These are phyloP conservation scores for Pimephales promelas DNA, from an alignment of 2,113 vertebrate genomes.

Conservation along the genomic window DNA sequence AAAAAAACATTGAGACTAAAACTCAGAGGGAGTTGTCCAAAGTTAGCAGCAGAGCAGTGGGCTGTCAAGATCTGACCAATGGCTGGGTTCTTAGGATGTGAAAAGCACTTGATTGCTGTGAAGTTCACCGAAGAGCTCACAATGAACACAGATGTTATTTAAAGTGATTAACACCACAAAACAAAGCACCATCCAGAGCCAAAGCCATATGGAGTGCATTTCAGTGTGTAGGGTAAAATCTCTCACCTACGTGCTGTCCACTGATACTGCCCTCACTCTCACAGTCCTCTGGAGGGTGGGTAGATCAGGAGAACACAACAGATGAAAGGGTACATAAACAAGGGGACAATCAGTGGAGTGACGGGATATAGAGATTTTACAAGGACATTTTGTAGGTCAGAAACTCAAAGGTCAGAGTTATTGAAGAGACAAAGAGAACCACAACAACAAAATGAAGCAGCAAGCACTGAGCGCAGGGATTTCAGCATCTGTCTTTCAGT, in stretches of 20 bases:
- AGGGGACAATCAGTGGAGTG: conserved; percentile 34
- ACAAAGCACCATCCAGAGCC: conserved; percentile 37
- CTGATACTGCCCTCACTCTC: conserved; percentile 85
- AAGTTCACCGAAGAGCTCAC: background rate
- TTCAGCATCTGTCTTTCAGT: background rate
- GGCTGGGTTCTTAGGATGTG: conserved; percentile 1
- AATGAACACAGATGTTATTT: background rate
- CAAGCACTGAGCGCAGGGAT: background rate
- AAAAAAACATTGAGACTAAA: conserved; percentile 21
- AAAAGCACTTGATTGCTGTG: background rate
- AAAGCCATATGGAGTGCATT: conserved; percentile 28
- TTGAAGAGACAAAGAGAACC: background rate
- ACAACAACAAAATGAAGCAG: background rate
- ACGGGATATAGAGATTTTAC: background rate
- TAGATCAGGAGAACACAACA: conserved; percentile 59
- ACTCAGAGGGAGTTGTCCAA: conserved; percentile 18
- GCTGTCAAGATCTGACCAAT: conserved; percentile 13
- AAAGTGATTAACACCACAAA: conserved; percentile 1
- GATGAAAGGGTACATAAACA: conserved; percentile 49
- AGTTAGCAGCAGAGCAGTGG: conserved; percentile 15
- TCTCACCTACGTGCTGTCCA: conserved; percentile 90
- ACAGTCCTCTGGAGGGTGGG: conserved; percentile 83
- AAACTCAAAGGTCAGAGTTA: conserved; percentile 13
- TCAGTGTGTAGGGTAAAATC: conserved; percentile 31
- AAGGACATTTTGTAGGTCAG: conserved; percentile 9